Evolutionary conservation across 1,140 invertebrate species (phyloP), one percentile per base, ranked within the genome.

Genomic region (Zeugodacus cucurbitae): DNA sequence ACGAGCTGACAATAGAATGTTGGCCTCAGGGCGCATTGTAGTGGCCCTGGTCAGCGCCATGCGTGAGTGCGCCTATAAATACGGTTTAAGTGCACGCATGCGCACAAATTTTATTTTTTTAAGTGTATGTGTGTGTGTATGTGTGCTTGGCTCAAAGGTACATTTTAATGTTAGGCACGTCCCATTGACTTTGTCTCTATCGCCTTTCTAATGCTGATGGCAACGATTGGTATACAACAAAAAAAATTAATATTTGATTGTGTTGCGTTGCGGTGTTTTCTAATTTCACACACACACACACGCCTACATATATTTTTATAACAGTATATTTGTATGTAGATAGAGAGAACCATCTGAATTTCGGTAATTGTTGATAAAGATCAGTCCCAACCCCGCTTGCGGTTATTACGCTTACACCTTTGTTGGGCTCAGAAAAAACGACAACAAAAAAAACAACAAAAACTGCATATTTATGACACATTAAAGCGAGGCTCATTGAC

Each of bases 301-400:
- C 0, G 41, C 41, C 48, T 3, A 34, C 17, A 74, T 22, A 44
- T 5, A 74, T 74, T 7, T 32, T 29, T 4, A 70, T 29, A 37
- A 32, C 26, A 37, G 32, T 70, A 29, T 29, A 37, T 20, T 2
- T 48, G 10, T 48, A 48, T 48, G 44, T 1, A 20, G 0, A 54
- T 54, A 54, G 48, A 54, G 70, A 5, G n/a, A n/a, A n/a, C n/a
- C 20, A 29, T n/a, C 14, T 1, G 74, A 82, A 82, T 82, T 82
- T 82, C 74, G 74, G 74, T 82, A 82, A 82, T 82, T 82, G 74
- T 44, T n/a, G 74, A 82, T 82, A 82, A 82, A 82, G 22, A 82
- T 82, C 74, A 26, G n/a, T 2, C 11, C 41, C 10, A n/a, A n/a
- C 8, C n/a, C n/a, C 74, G 58, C 32, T 44, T 82, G 74, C 74